phyloP scores from a whole-genome alignment of 2,797 vertebrate species.

The Sebastes kiyomatsui region DNA sequence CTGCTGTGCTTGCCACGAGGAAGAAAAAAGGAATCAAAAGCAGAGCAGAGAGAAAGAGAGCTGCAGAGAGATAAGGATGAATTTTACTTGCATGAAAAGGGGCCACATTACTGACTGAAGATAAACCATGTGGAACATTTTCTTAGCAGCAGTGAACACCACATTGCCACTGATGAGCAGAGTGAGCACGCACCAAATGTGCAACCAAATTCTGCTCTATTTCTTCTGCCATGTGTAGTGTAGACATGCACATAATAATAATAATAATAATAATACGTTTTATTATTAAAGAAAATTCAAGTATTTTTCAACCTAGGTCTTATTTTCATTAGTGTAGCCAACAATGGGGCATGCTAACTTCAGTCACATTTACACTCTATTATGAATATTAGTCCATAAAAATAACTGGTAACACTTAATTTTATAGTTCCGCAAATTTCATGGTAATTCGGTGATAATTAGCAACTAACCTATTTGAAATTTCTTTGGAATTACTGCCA shows the following conservation, averaged over 20 bases:
- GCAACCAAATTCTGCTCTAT: neutral
- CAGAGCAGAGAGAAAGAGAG: conserved; percentile 56
- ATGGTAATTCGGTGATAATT: too few relatives aligned
- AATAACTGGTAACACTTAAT: neutral
- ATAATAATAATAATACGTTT: neutral
- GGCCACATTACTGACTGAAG: conserved; percentile 64
- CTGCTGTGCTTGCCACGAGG: conserved; percentile 73
- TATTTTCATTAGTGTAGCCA: neutral
- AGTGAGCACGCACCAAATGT: conserved; percentile 8
- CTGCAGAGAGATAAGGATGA: conserved; percentile 62
- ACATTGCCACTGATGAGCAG: conserved; percentile 22
- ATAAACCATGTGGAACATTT: conserved; percentile 67
- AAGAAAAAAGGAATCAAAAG: conserved; percentile 63
- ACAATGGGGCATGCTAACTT: neutral
- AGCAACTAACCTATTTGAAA: too few relatives aligned
- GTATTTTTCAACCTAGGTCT: too few relatives aligned
- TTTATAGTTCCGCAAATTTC: too few relatives aligned
- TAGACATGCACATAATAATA: neutral
- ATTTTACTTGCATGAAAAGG: conserved; percentile 63
- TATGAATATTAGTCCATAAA: neutral
- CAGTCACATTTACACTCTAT: neutral
- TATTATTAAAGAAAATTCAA: too few relatives aligned
- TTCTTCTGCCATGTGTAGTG: neutral
- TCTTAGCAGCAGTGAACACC: conserved; percentile 36
- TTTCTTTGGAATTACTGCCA: too few relatives aligned